These are phyloP conservation scores for Sebastes fasciatus DNA, from an alignment of 2,113 vertebrate species.

Conservation along the genomic window DNA sequence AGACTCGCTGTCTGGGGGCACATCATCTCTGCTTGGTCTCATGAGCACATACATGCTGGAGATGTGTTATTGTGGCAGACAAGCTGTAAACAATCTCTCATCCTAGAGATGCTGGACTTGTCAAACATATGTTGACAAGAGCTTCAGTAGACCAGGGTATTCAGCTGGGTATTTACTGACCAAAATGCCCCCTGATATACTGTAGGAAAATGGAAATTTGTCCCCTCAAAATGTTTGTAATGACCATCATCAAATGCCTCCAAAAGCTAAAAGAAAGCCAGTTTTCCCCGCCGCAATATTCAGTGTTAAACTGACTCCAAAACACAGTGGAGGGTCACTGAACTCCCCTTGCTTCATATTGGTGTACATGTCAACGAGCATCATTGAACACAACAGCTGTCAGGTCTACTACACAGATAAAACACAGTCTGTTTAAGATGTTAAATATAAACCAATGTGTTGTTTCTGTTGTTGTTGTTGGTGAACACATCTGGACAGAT, in stretches of 20 bases:
- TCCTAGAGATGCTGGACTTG: not conserved
- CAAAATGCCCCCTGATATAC: too few relatives aligned
- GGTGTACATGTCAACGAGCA: not conserved
- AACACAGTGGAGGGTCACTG: not conserved
- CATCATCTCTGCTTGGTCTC: constrained; percentile 15
- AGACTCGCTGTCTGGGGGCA: constrained; percentile 1
- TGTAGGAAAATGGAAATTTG: too few relatives aligned
- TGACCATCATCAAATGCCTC: not conserved
- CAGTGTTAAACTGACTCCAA: not conserved
- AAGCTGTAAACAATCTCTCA: not conserved
- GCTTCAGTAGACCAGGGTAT: not conserved
- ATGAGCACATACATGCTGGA: constrained; percentile 14
- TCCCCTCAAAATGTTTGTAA: too few relatives aligned
- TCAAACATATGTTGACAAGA: not conserved
- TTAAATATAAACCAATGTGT: not conserved
- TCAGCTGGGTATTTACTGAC: not conserved
- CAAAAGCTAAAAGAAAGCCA: not conserved
- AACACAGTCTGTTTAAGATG: not conserved
- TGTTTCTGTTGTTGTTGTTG: not conserved
- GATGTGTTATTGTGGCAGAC: constrained; percentile 7
- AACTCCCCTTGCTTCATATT: not conserved
- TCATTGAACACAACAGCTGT: constrained; percentile 17
- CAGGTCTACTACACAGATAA: not conserved
- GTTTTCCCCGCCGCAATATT: not conserved
- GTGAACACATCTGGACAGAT: not conserved